Base-by-base conservation (phyloP, 92 coral and sea anemone species). In the Zoanthus solanderi region DNA sequence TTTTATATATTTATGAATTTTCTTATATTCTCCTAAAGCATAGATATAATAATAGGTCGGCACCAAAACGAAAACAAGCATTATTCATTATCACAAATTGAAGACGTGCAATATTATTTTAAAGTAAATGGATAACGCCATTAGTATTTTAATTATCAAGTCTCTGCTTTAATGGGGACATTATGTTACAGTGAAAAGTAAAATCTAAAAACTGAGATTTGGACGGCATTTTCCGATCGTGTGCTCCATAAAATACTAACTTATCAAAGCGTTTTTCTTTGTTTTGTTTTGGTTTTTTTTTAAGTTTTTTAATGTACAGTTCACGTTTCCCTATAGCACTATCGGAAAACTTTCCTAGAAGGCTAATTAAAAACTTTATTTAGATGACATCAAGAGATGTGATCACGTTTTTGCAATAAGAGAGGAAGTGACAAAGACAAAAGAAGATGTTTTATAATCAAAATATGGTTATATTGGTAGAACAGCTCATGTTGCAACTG, bases 341-440 rank as follows among this genome's bases (percentile, higher is more conserved):
- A 47, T 69, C 42, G 15, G 7, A 30, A 67, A 30, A 69, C 6
- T 30, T 69, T 69, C 17, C 5, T 29, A 69, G 46, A 52, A 18
- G 82, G 58, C 67, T 54, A 77, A 77, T 77, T 77, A 12, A 82
- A 82, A 63, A 29, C 73, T 68, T 44, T 14, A 42, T 42, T 61
- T 52, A 50, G 88, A 56, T 66, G 57, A 85, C 32, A 75, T 30
- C 46, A 29, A 18, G 23, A 76, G 52, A 76, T 28, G 15, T 30
- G 31, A 53, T 75, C 69, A 63, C 29, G 80, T 23, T 58, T 76
- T 23, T 23, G 57, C 12, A 23, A 52, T 76, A n/a, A 48, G 12
- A 53, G 54, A 30, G 82, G 82, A 67, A 71, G 30, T 32, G 9
- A 42, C 46, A 29, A 46, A 84, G 68, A 61, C 84, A 63, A 44